phyloP scores from a whole-genome alignment of 2,113 vertebrate genomes.

The Oryzias curvinotus region DNA sequence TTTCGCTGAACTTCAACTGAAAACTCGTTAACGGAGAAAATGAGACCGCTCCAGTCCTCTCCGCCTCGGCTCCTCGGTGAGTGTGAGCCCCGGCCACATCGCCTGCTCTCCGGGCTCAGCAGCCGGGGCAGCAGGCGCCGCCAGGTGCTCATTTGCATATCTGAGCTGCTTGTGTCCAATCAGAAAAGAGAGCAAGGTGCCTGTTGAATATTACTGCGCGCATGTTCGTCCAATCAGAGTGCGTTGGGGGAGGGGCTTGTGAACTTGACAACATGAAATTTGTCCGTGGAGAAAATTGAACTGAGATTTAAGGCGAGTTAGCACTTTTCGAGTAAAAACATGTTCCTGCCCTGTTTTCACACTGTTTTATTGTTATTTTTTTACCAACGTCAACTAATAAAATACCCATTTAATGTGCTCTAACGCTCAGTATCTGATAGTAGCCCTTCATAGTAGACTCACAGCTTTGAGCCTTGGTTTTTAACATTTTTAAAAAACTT shows the following conservation, averaged over 20 bases:
- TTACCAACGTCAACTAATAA: slow-evolving; percentile 25
- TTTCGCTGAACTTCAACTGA: background rate
- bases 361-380: slow-evolving; percentile 14
- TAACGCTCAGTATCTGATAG: slow-evolving; percentile 21
- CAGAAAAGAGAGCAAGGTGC: slow-evolving; percentile 64
- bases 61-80: slow-evolving; percentile 1
- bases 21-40: slow-evolving; percentile 8
- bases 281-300: slow-evolving; percentile 11
- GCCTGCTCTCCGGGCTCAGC: slow-evolving; percentile 37
- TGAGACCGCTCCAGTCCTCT: background rate
- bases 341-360: slow-evolving; percentile 2
- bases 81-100: slow-evolving; percentile 8
- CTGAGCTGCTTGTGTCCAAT: slow-evolving; percentile 76
- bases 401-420: slow-evolving; percentile 20
- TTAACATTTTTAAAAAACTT: slow-evolving; percentile 61
- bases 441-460: slow-evolving; percentile 31
- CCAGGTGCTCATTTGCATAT: slow-evolving; percentile 83
- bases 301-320: slow-evolving; percentile 26
- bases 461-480: slow-evolving; percentile 40
- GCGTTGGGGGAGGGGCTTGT: slow-evolving; percentile 46
- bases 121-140: slow-evolving; percentile 65
- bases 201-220: slow-evolving; percentile 62
- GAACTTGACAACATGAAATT: slow-evolving; percentile 29
- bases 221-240: slow-evolving; percentile 62
- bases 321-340: slow-evolving; percentile 25